phyloP scores from a whole-genome alignment of 2,888 invertebrate species.

The Noctua comes region DNA sequence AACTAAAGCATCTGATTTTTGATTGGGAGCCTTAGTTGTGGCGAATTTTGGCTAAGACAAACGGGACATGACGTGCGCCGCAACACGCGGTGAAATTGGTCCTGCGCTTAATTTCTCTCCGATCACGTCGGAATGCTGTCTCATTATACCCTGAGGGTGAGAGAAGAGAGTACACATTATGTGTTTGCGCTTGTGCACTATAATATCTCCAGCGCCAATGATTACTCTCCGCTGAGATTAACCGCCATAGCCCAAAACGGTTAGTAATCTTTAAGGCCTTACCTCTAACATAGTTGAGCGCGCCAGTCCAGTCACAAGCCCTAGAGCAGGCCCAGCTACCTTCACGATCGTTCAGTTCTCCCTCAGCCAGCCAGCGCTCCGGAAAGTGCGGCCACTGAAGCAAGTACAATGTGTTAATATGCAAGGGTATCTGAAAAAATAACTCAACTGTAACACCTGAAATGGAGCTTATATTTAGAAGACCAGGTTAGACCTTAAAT shows the following conservation, averaged over 20 bases:
- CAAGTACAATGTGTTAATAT: slow-evolving; percentile 45
- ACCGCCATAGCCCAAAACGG: background rate
- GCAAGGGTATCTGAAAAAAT: slow-evolving; percentile 58
- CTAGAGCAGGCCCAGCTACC: slow-evolving; percentile 79
- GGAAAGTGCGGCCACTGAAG: slow-evolving; percentile 86
- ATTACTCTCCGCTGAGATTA: background rate
- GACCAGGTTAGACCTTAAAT: too few relatives aligned
- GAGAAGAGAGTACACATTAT: background rate
- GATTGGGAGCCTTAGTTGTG: background rate
- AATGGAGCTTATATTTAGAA: background rate
- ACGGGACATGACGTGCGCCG: background rate
- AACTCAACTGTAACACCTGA: slow-evolving; percentile 19
- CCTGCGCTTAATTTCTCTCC: background rate
- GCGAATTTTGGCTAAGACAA: background rate
- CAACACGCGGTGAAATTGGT: background rate
- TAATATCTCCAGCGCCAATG: background rate
- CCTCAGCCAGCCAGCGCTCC: slow-evolving; percentile 85
- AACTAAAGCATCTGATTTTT: background rate
- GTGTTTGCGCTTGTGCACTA: background rate
- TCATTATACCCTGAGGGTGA: background rate
- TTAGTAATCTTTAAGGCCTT: slow-evolving; percentile 1
- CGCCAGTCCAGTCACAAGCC: slow-evolving; percentile 85
- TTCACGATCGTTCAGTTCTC: slow-evolving; percentile 72
- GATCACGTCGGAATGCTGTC: background rate
- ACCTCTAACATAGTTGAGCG: slow-evolving; percentile 87